Base-by-base conservation (phyloP, 2,113 vertebrate genomes). In the Lucifuga dentata region DNA sequence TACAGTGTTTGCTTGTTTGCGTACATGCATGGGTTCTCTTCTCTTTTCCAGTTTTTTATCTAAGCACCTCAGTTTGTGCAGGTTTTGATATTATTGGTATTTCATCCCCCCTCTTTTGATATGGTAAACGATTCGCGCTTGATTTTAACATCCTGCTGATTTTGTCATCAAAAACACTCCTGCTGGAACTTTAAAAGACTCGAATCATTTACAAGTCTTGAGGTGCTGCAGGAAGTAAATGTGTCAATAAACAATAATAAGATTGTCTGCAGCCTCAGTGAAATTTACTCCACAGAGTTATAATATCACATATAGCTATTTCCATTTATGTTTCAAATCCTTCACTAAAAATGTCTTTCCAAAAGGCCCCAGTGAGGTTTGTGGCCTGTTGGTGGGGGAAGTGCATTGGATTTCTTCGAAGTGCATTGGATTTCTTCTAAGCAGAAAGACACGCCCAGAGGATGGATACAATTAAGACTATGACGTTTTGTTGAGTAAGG, bases 391-490 rank as follows among this genome's bases (percentile, higher is more conserved):
- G 55, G 56, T 48, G 32, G 40, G 41, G 17, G 61, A 21, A 26
- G 48, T 39, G 48, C 56, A 57, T 78, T 57, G 58, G 77, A 86
- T 83, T 75, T 90, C 70, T 78, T 83, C 72, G 59, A 73, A 67
- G 61, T 39, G 48, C 56, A 57, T 78, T 57, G 58, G 77, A 86
- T 83, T 75, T 90, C 70, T 78, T 83, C 72, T 70, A 51, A 78
- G 74, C 74, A 64, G 45, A 62, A 84, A 80, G 87, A 81, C 83
- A 84, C 88, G 67, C 86, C 88, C 87, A 88, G 68, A 86, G 85
- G 78, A 91, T 92, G 89, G 91, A 92, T 89, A 90, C 89, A 91
- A 91, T 92, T 93, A 92, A 90, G 86, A 87, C 77, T 74, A 76
- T 74, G 84, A 81, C 20, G 73, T 75, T 83, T 76, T 67, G 64